Percentiles rank a stretch among this genome's conserved stretches.
These are phyloP conservation scores for Drosophila pachea DNA, from an alignment of 1,140 invertebrate genomes.

Conservation along the genomic window DNA sequence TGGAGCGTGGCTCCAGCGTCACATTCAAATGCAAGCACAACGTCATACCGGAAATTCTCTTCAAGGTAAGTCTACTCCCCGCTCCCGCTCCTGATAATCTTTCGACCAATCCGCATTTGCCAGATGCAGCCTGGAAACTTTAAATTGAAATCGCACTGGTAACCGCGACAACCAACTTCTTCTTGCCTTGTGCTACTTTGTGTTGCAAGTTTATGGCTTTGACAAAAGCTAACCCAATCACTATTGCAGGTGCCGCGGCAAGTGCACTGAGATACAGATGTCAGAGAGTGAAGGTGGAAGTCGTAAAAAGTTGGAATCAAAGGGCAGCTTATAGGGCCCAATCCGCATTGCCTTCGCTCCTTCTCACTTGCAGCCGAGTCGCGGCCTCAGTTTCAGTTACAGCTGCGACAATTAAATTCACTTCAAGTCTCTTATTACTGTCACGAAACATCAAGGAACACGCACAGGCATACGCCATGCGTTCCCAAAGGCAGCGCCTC, in stretches of 20 bases:
- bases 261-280: slow-evolving; percentile 36
- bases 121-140: slow-evolving; percentile 53
- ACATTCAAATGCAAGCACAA: slow-evolving; percentile 83
- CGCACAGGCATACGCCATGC: slow-evolving; percentile 45
- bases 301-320: slow-evolving; percentile 48
- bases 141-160: slow-evolving; percentile 62
- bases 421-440: slow-evolving; percentile 70
- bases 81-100: background rate
- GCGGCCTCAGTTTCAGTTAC: slow-evolving; percentile 39
- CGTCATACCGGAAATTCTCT: slow-evolving; percentile 82
- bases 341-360: background rate
- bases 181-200: slow-evolving; percentile 59
- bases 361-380: slow-evolving; percentile 45
- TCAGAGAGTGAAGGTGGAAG: slow-evolving; percentile 17
- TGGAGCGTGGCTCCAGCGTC: slow-evolving; percentile 79
- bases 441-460: slow-evolving; percentile 65
- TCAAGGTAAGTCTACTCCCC: slow-evolving; percentile 80
- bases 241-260: slow-evolving; percentile 22
- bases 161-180: slow-evolving; percentile 39
- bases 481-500: slow-evolving; percentile 36
- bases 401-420: slow-evolving; percentile 71
- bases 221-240: slow-evolving; percentile 37
- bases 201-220: slow-evolving; percentile 31
- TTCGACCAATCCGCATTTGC: slow-evolving; percentile 24
- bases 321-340: slow-evolving; percentile 32